Percentiles rank a stretch among this genome's conserved stretches.
Conservation (phyloP, 2,888 invertebrate species). For the Gastracanthus pulcherrimus region DNA sequence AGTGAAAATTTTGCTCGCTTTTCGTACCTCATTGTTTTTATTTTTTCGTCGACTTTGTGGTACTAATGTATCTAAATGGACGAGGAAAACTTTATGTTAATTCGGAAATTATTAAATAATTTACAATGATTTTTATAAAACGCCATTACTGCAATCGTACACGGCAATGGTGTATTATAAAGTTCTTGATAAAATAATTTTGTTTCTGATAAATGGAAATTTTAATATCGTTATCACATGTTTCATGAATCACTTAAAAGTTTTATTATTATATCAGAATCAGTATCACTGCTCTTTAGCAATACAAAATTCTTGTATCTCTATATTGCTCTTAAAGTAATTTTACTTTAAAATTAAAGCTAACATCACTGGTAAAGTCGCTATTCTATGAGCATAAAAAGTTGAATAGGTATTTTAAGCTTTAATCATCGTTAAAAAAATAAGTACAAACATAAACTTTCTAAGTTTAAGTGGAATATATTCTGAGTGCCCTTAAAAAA, state of each 20-base stretch:
- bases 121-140: too few relatives aligned
- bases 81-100: not conserved
- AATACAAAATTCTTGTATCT: not conserved
- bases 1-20: slow-evolving; percentile 2
- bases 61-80: not conserved
- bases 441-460: not conserved
- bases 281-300: too few relatives aligned
- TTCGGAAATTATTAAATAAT: not conserved
- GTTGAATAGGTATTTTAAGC: not conserved
- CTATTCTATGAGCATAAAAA: not conserved
- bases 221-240: too few relatives aligned
- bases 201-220: too few relatives aligned
- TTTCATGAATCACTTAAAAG: too few relatives aligned
- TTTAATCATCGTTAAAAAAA: slow-evolving; percentile 14
- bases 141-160: too few relatives aligned
- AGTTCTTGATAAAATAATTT: too few relatives aligned
- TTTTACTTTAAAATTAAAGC: slow-evolving; percentile 11
- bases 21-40: not conserved
- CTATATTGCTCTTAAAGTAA: not conserved
- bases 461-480: not conserved
- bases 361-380: not conserved
- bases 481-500: not conserved
- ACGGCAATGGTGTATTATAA: too few relatives aligned
- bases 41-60: not conserved
- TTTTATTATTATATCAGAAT: too few relatives aligned